A percentile compares a stretch with the other conserved stretches of the same genome.
Conservation (phyloP, 2,113 vertebrate species). For the Prionailurus viverrinus region DNA sequence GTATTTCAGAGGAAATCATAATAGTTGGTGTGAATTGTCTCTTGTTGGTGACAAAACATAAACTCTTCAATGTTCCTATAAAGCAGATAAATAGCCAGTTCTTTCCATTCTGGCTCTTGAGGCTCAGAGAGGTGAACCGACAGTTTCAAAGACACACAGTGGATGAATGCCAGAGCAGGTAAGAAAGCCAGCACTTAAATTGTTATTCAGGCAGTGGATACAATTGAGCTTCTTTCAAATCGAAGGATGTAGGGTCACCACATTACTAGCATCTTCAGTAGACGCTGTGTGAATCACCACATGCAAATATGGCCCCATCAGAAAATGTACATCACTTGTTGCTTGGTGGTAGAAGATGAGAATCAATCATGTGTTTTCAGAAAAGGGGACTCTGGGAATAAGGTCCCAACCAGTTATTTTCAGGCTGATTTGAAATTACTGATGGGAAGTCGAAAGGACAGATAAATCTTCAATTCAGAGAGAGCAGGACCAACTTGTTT, state of each 20-base stretch:
- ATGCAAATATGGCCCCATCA: neutral
- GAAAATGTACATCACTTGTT: neutral
- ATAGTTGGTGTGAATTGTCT: neutral
- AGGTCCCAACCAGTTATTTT: constrained; percentile 53
- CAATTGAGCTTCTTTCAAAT: neutral
- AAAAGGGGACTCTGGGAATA: constrained; percentile 50
- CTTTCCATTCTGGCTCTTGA: neutral
- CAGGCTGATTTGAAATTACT: constrained; percentile 65
- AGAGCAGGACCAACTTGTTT: constrained; percentile 73
- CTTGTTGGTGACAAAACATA: neutral
- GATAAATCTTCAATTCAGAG: constrained; percentile 50
- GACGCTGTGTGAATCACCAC: neutral
- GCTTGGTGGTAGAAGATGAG: neutral
- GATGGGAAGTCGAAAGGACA: constrained; percentile 52
- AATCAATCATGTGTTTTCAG: constrained; percentile 49
- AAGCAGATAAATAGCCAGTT: neutral
- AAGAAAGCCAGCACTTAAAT: neutral
- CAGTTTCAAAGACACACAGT: neutral
- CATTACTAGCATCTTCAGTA: constrained; percentile 12
- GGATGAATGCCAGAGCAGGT: neutral
- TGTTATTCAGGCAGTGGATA: neutral
- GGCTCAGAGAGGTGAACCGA: neutral
- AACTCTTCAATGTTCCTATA: neutral
- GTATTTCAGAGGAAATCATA: neutral
- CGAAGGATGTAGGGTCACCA: neutral